A percentile compares a stretch with the other conserved stretches of the same genome.
Evolutionary conservation across 1,140 invertebrate species (phyloP).

Genomic region (Palaemon carinicauda): DNA sequence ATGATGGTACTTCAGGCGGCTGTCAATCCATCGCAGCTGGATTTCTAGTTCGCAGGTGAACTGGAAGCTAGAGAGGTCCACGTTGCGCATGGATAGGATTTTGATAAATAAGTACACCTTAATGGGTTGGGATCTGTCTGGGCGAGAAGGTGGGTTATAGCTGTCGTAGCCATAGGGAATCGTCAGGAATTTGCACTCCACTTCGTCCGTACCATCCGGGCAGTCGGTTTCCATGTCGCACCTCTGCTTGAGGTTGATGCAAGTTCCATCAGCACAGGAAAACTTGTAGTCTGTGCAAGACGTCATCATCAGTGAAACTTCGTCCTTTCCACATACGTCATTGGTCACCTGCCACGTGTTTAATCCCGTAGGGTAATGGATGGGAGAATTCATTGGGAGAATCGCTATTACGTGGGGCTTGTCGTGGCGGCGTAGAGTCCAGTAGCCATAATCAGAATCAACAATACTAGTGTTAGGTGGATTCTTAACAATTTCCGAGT

Average conservation of each 20-base stretch:
- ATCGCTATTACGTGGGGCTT: neutral
- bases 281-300: neutral
- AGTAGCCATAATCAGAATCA: neutral
- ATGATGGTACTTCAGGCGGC: neutral
- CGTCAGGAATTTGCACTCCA: neutral
- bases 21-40: neutral
- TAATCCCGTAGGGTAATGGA: neutral
- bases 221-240: constrained; percentile 9
- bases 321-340: constrained; percentile 1
- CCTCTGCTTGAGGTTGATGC: neutral
- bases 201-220: neutral
- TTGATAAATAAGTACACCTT: neutral
- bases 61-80: neutral
- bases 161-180: neutral
- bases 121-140: neutral
- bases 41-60: neutral
- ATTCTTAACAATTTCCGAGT: neutral
- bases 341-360: neutral
- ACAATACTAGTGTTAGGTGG: neutral
- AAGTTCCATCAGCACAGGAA: neutral
- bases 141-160: neutral
- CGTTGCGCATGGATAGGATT: neutral
- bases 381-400: neutral
- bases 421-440: neutral
- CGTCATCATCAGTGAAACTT: neutral